These are phyloP conservation scores for Amblyteles armatorius DNA, from an alignment of 2,888 invertebrate species.

Conservation along the genomic window DNA sequence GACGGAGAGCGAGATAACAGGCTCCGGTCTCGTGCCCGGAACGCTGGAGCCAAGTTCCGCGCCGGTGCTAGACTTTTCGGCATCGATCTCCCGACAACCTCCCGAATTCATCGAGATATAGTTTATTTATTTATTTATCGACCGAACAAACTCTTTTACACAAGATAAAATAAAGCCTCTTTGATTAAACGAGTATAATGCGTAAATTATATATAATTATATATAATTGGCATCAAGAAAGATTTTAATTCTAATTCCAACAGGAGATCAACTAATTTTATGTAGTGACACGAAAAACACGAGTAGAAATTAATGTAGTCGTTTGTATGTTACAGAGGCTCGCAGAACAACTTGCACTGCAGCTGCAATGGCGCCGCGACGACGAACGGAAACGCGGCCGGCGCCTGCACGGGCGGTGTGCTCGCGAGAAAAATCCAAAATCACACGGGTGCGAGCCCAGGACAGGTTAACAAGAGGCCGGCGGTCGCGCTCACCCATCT, in stretches of 20 bases:
- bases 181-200: no score
- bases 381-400: constrained; percentile 79
- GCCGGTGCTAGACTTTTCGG: constrained; percentile 47
- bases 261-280: not conserved
- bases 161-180: no score
- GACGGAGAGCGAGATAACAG: not conserved
- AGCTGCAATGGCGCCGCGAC: constrained; percentile 88
- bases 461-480: constrained; percentile 89
- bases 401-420: constrained; percentile 84
- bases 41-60: constrained; percentile 51
- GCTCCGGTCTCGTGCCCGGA: constrained; percentile 3
- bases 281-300: not conserved
- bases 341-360: constrained; percentile 88
- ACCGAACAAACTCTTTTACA: no score
- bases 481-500: constrained; percentile 92
- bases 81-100: constrained; percentile 36
- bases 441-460: constrained; percentile 86
- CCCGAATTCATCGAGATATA: not conserved
- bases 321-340: constrained; percentile 86
- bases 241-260: not conserved
- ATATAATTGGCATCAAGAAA: no score
- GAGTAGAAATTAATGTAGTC: not conserved
- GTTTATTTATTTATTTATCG: not conserved
- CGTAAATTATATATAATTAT: no score
- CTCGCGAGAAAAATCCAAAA: constrained; percentile 91